Conservation (phyloP, 23 tunicate species). For the Halocynthia aurantium region DNA sequence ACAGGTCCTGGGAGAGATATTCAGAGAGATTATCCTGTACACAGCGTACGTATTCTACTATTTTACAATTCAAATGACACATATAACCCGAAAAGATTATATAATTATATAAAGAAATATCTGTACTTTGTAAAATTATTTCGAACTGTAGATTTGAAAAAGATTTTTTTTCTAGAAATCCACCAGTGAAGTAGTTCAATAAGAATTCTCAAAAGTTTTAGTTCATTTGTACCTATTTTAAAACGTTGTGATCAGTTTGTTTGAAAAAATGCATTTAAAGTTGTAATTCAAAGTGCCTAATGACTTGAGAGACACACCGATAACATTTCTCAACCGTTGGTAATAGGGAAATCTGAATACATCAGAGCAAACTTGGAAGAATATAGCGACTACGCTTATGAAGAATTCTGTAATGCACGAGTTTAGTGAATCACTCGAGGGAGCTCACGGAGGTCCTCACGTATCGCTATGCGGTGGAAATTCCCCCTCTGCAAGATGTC, state of each 20-base stretch:
- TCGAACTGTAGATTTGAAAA: too few relatives aligned
- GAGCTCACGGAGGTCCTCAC: conserved; percentile 17
- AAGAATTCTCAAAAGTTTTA: too few relatives aligned
- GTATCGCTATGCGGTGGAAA: conserved; percentile 16
- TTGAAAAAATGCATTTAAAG: too few relatives aligned
- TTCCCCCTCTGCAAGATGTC: background rate
- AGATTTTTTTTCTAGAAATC: too few relatives aligned
- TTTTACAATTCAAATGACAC: background rate
- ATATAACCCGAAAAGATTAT: too few relatives aligned
- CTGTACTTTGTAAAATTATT: too few relatives aligned
- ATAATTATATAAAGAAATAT: too few relatives aligned
- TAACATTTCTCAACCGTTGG: background rate
- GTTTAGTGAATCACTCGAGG: conserved; percentile 10
- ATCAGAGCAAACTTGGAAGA: background rate
- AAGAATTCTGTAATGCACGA: conserved; percentile 4
- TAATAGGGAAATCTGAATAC: background rate
- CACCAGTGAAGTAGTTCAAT: too few relatives aligned
- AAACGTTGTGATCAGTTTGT: too few relatives aligned
- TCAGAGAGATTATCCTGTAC: background rate
- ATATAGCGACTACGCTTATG: conserved; percentile 1
- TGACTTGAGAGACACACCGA: background rate
- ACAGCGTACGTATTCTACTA: background rate
- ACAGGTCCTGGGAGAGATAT: conserved; percentile 24
- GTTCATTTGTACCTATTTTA: too few relatives aligned
- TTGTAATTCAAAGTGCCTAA: background rate